phyloP scores from a whole-genome alignment of 2,888 invertebrate species.

The Allygus modestus region DNA sequence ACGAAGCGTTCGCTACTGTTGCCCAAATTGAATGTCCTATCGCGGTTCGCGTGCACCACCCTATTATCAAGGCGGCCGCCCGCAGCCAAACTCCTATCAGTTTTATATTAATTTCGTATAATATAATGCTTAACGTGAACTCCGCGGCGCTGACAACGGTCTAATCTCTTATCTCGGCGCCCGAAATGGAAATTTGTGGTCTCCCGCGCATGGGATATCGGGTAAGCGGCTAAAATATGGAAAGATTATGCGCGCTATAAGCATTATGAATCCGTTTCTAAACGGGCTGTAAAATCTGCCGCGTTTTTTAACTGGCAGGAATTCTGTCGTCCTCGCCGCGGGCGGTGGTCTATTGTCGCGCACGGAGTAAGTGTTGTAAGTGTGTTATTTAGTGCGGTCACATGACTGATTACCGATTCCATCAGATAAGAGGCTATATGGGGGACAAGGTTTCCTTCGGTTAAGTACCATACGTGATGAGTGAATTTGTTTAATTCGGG shows the following conservation, averaged over 20 bases:
- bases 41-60: constrained; percentile 23
- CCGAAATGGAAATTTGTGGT: constrained; percentile 52
- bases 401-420: constrained; percentile 12
- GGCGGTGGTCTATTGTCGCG: neutral
- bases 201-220: constrained; percentile 20
- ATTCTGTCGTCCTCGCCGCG: neutral
- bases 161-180: constrained; percentile 55
- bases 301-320: neutral
- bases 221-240: constrained; percentile 29
- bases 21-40: constrained; percentile 41
- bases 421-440: constrained; percentile 14
- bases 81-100: constrained; percentile 46
- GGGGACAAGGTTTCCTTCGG: constrained; percentile 7
- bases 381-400: neutral
- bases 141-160: constrained; percentile 40
- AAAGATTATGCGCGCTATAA: constrained; percentile 42
- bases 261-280: constrained; percentile 22
- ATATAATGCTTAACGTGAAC: constrained; percentile 57
- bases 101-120: constrained; percentile 62
- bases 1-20: constrained; percentile 29
- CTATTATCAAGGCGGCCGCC: constrained; percentile 1
- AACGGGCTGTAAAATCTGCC: constrained; percentile 18
- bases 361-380: neutral
- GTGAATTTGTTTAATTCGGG: constrained; percentile 37
- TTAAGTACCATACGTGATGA: constrained; percentile 6